These are phyloP conservation scores for Ischnus inquisitorius DNA, from an alignment of 2,888 invertebrate species.

Conservation along the genomic window DNA sequence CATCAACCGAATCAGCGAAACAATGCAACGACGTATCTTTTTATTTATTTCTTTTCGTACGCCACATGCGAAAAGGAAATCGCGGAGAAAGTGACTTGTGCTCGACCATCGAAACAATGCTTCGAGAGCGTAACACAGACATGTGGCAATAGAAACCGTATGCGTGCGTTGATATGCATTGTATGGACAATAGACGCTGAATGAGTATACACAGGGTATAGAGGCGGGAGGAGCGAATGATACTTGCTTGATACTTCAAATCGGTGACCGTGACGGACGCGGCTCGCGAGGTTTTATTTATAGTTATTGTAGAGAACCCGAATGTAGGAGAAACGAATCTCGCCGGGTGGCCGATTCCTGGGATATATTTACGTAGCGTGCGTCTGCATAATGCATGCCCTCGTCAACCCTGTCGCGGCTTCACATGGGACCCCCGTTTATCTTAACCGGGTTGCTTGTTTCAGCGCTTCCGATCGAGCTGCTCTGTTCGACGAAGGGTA, in stretches of 20 bases:
- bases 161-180: neutral
- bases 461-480: slow-evolving; percentile 17
- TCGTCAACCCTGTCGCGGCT: slow-evolving; percentile 51
- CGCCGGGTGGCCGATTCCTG: slow-evolving; percentile 71
- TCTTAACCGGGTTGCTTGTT: slow-evolving; percentile 42
- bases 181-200: neutral
- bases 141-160: slow-evolving; percentile 36
- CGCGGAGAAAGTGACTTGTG: slow-evolving; percentile 21
- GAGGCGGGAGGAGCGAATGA: neutral
- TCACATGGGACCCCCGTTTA: slow-evolving; percentile 50
- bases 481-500: slow-evolving; percentile 46
- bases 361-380: slow-evolving; percentile 75
- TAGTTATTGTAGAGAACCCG: slow-evolving; percentile 30
- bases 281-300: slow-evolving; percentile 55
- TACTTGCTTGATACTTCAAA: slow-evolving; percentile 38
- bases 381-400: slow-evolving; percentile 75
- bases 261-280: slow-evolving; percentile 49
- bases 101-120: slow-evolving; percentile 39
- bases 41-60: neutral
- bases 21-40: slow-evolving; percentile 7
- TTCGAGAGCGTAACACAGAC: slow-evolving; percentile 35
- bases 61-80: slow-evolving; percentile 28
- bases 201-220: neutral
- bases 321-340: slow-evolving; percentile 57
- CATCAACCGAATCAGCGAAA: neutral